A percentile compares a stretch with the other conserved stretches of the same genome.
phyloP scores from a whole-genome alignment of 1,140 invertebrate species.

The Drosophila hydei region DNA sequence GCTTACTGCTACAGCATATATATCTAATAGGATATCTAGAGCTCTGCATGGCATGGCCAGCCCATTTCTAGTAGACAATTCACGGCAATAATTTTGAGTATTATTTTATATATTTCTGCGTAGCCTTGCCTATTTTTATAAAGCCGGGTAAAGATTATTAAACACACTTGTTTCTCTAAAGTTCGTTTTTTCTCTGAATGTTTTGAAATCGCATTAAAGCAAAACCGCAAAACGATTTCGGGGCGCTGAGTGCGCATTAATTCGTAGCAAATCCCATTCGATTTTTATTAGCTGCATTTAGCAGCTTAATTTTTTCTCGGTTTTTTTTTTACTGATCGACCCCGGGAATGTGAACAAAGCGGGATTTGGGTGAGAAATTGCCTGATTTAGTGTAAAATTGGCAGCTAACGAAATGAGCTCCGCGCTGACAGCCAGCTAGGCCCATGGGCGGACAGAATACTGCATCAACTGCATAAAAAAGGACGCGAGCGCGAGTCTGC shows the following conservation, averaged over 20 bases:
- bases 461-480: constrained; percentile 28
- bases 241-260: not conserved
- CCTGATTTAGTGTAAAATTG: constrained; percentile 77
- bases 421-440: constrained; percentile 45
- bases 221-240: constrained; percentile 57
- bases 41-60: no score
- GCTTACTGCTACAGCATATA: no score
- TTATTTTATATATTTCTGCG: no score
- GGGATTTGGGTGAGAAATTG: constrained; percentile 77
- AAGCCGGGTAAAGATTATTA: not conserved
- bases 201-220: constrained; percentile 66
- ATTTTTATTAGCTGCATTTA: constrained; percentile 56
- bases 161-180: not conserved
- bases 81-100: no score
- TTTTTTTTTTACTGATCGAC: constrained; percentile 40
- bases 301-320: constrained; percentile 50
- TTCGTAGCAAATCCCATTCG: constrained; percentile 20
- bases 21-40: no score
- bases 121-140: no score
- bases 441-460: not conserved
- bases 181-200: not conserved
- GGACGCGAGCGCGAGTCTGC: constrained; percentile 6
- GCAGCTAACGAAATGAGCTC: constrained; percentile 41
- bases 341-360: constrained; percentile 43
- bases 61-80: no score